Evolutionary conservation across 1,140 invertebrate genomes (phyloP).

Genomic region (Formica selysi): DNA sequence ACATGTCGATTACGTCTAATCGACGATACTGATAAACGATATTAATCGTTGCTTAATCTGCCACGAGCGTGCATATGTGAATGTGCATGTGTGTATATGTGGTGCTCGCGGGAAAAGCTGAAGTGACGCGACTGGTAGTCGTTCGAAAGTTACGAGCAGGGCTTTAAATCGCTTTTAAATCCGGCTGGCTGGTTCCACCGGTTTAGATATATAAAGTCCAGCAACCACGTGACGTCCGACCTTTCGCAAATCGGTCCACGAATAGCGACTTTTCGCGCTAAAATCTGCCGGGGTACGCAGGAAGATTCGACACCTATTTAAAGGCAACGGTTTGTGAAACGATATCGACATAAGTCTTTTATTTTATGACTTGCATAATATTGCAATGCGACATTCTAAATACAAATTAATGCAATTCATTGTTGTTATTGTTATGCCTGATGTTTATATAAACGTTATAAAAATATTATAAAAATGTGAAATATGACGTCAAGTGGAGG

Average conservation of each 20-base stretch:
- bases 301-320: background rate
- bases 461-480: conserved; percentile 33
- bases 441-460: conserved; percentile 28
- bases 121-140: conserved; percentile 18
- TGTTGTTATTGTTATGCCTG: conserved; percentile 12
- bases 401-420: conserved; percentile 25
- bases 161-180: conserved; percentile 64
- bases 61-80: background rate
- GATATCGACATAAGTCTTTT: background rate
- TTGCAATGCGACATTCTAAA: conserved; percentile 9
- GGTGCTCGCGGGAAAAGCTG: conserved; percentile 25
- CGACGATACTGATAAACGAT: conserved; percentile 54
- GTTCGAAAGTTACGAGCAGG: conserved; percentile 37
- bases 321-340: background rate
- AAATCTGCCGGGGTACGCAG: conserved; percentile 22
- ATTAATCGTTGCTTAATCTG: conserved; percentile 33
- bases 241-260: conserved; percentile 67
- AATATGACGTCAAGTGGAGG: conserved; percentile 15
- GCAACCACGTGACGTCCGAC: conserved; percentile 48
- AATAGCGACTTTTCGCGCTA: conserved; percentile 64
- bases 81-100: background rate
- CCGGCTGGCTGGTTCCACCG: conserved; percentile 54
- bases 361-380: conserved; percentile 1
- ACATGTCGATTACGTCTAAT: conserved; percentile 55
- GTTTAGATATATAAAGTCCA: conserved; percentile 56